These are phyloP conservation scores for Hyaena hyaena DNA, from an alignment of 2,113 vertebrate genomes.

Conservation along the genomic window DNA sequence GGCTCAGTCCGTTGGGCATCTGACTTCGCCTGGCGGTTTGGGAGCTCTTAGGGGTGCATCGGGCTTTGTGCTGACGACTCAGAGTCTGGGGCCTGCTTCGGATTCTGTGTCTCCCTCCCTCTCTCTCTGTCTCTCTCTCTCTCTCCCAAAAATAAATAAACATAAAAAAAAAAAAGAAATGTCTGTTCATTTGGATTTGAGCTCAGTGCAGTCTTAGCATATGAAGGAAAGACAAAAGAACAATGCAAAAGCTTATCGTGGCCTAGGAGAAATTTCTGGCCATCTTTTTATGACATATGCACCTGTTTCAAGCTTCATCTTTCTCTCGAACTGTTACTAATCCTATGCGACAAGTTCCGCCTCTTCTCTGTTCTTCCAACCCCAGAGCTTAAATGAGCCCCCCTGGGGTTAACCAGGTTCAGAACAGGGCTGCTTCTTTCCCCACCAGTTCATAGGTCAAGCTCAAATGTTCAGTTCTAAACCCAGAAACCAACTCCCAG, in stretches of 20 bases:
- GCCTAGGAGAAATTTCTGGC: not conserved
- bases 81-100: too few species aligned
- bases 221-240: not conserved
- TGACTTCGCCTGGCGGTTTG: too few species aligned
- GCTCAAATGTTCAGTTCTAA: conserved; percentile 42
- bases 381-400: not conserved
- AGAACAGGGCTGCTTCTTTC: not conserved
- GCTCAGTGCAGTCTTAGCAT: not conserved
- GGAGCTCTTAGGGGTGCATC: too few species aligned
- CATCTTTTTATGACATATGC: not conserved
- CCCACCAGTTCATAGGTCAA: not conserved
- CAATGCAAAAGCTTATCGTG: not conserved
- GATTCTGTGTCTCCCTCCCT: too few species aligned
- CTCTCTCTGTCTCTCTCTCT: too few species aligned
- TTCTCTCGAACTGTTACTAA: not conserved
- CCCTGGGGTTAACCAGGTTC: not conserved
- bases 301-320: not conserved
- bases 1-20: too few species aligned
- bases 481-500: conserved; percentile 41
- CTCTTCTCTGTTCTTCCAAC: not conserved
- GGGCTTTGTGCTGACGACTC: too few species aligned
- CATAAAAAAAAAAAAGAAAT: too few species aligned
- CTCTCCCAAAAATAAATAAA: too few species aligned
- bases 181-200: not conserved
- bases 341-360: not conserved